These are phyloP conservation scores for Microcebus lehilahytsara DNA, from an alignment of 2,113 vertebrate genomes.

Conservation along the genomic window DNA sequence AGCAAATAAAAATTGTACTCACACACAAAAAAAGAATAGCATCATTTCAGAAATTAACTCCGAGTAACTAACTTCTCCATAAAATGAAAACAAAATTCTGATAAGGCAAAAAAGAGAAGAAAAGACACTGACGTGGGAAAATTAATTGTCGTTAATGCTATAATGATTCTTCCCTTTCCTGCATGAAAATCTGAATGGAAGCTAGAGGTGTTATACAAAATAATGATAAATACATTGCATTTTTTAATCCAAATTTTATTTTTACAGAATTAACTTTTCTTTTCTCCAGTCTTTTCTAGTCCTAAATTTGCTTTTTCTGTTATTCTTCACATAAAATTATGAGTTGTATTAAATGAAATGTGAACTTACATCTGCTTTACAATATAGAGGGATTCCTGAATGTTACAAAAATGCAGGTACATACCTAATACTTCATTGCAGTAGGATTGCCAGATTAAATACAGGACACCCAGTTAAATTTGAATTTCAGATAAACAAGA, in stretches of 20 bases:
- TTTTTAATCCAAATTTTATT: constrained; percentile 16
- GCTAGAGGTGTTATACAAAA: neutral
- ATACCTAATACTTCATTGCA: neutral
- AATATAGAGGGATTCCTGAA: neutral
- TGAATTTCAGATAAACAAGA: neutral
- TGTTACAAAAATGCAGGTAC: neutral
- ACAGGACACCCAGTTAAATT: neutral
- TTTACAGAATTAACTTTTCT: neutral
- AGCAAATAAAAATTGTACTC: too few species aligned
- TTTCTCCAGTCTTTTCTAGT: neutral
- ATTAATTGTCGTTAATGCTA: neutral
- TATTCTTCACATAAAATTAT: neutral
- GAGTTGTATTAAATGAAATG: neutral
- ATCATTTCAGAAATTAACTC: neutral
- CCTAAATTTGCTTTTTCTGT: neutral
- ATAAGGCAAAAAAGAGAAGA: neutral
- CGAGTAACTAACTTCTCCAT: neutral
- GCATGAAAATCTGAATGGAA: neutral
- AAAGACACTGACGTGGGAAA: neutral
- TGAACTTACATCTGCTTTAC: neutral
- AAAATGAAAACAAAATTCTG: neutral
- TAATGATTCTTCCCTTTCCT: neutral
- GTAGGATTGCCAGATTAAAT: neutral
- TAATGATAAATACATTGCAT: neutral
- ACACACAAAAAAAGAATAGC: neutral